These are phyloP conservation scores for Dinoponera quadriceps DNA, from an alignment of 1,140 invertebrate genomes.

Conservation along the genomic window DNA sequence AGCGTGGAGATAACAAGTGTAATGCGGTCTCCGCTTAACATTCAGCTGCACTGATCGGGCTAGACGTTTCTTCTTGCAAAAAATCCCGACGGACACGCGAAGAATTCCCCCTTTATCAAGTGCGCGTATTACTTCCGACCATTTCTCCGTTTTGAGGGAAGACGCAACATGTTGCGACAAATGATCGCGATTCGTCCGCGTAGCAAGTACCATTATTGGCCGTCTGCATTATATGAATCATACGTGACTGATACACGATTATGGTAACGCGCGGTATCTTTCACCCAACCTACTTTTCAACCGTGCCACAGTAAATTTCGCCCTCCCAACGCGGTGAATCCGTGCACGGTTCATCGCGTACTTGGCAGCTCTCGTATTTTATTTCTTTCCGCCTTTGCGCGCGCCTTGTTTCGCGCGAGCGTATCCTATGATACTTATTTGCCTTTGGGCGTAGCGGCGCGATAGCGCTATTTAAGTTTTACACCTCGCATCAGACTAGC, in stretches of 20 bases:
- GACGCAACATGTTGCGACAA: not conserved
- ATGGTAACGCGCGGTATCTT: conserved; percentile 46
- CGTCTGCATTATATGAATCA: conserved; percentile 22
- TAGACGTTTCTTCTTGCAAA: not conserved
- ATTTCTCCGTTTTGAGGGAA: not conserved
- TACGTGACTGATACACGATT: conserved; percentile 63
- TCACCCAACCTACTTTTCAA: conserved; percentile 64
- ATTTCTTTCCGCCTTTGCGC: conserved; percentile 57
- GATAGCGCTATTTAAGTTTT: conserved; percentile 25
- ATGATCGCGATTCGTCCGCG: conserved; percentile 17
- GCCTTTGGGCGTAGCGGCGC: conserved; percentile 9
- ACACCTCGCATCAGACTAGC: not conserved
- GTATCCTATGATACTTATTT: conserved; percentile 54
- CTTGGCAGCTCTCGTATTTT: conserved; percentile 68
- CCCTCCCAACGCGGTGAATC: conserved; percentile 54
- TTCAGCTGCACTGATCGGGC: too few relatives aligned
- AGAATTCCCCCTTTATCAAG: not conserved
- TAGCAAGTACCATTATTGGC: conserved; percentile 24
- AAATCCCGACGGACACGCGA: not conserved
- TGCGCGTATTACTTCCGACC: not conserved
- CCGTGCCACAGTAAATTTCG: conserved; percentile 60
- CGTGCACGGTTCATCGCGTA: conserved; percentile 66
- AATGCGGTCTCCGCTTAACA: too few relatives aligned
- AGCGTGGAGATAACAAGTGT: too few relatives aligned
- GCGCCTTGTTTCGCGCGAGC: conserved; percentile 46